Base-by-base conservation (phyloP, 2,113 vertebrate species). In the Clupea harengus region DNA sequence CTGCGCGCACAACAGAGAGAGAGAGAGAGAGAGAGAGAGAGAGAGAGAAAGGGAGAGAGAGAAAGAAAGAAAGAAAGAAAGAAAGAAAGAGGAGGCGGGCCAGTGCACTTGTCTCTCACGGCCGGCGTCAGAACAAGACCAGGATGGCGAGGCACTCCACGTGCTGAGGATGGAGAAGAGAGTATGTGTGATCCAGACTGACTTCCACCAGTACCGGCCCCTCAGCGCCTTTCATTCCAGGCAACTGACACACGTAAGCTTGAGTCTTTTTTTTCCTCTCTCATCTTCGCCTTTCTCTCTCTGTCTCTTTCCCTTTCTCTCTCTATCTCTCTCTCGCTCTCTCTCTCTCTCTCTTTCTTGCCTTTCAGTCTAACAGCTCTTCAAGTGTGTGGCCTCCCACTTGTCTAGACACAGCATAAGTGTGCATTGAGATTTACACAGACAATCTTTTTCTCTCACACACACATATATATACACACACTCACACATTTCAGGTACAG, bases 121-220 rank as follows among this genome's bases (percentile, higher is more conserved):
- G 86, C 46, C 84, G 91, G 89, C 87, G 49, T 45, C 57, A 85
- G 86, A 88, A 88, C 88, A 90, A 92, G 93, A 93, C 92, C 92
- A 93, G 87, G 90, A 96, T 95, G 95, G 93, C 90, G 83, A 84
- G 80, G 87, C 81, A 89, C 83, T 82, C 50, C 54, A 83, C 78
- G 11, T 86, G 81, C 11, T 72, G 87, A 89, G 85, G 87, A 90
- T 90, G 89, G 89, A 90, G 64, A 72, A 28, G 64, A 72, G 64
- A 72, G 95, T 96, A 90, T 96, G 95, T 90, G 93, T 96, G 91
- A 96, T 96, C 93, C 94, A 95, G 90, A 96, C 95, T 83, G 94
- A 96, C 91, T 96, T 96, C 91, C 95, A 94, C 91, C 95, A 96
- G 92, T 95, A 95, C 91, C 91, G 94, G 87, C 91, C 95, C 83